Percentiles rank a stretch among this genome's conserved stretches.
Evolutionary conservation across 1,140 invertebrate genomes (phyloP).

Genomic region (Zaprionus nigranus): DNA sequence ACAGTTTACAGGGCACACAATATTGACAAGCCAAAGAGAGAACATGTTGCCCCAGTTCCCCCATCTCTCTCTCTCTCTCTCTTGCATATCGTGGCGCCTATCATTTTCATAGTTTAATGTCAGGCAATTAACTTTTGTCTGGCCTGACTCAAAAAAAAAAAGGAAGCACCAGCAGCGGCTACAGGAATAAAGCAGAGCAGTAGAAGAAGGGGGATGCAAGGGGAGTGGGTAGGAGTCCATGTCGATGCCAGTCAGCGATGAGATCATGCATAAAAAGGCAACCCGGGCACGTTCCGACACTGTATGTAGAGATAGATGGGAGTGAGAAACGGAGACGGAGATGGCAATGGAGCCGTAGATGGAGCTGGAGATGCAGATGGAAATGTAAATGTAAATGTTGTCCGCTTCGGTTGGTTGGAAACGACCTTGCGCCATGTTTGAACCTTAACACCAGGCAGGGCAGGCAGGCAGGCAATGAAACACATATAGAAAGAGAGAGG

Average conservation of each 20-base stretch:
- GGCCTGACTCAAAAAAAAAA: conserved; percentile 28
- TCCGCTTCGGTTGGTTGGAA: conserved; percentile 70
- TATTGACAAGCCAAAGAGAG: conserved; percentile 33
- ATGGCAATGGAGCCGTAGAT: conserved; percentile 28
- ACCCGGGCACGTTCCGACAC: conserved; percentile 54
- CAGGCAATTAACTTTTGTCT: conserved; percentile 82
- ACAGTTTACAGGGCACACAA: conserved; percentile 15
- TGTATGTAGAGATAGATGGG: conserved; percentile 12
- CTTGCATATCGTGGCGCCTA: conserved; percentile 37
- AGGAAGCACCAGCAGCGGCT: conserved; percentile 16
- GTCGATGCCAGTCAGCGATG: conserved; percentile 75
- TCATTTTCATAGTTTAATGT: conserved; percentile 79
- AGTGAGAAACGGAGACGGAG: conserved; percentile 61
- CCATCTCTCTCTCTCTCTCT: no score
- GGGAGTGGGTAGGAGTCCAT: conserved; percentile 2
- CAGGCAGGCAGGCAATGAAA: conserved; percentile 13
- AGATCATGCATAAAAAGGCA: conserved; percentile 80
- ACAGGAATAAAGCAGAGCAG: conserved; percentile 14
- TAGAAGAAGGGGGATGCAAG: neutral
- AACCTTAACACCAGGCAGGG: conserved; percentile 69
- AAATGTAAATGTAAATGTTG: conserved; percentile 80
- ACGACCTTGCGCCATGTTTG: conserved; percentile 80
- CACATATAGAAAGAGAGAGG: neutral
- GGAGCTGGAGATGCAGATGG: conserved; percentile 56
- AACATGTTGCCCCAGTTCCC: conserved; percentile 6